Percentiles rank a stretch among this genome's conserved stretches.
Conservation (phyloP, 2,888 invertebrate genomes). For the Drosophila pseudotalamancana region DNA sequence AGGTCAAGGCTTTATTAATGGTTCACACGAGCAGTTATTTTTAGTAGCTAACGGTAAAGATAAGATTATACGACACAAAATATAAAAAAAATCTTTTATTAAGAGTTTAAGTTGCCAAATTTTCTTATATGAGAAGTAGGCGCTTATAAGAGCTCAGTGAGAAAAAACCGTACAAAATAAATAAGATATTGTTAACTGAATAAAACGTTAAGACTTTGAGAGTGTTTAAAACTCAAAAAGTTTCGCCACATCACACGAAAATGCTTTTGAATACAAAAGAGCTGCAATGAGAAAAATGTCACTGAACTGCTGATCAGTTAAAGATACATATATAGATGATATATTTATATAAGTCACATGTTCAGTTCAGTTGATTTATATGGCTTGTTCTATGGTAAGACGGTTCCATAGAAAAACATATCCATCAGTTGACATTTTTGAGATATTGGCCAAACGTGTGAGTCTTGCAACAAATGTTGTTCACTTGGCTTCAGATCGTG, state of each 20-base stretch:
- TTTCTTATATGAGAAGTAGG: too few species aligned
- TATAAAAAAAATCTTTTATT: too few species aligned
- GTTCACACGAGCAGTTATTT: neutral
- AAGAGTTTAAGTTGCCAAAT: too few species aligned
- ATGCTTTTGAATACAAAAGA: neutral
- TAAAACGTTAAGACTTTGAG: too few species aligned
- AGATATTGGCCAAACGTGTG: neutral
- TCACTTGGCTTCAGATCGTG: slow-evolving; percentile 15
- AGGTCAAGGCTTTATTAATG: neutral
- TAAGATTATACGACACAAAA: neutral
- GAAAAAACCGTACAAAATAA: too few species aligned
- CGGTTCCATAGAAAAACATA: slow-evolving; percentile 8
- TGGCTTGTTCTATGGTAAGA: neutral
- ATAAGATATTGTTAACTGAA: too few species aligned
- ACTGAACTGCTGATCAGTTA: neutral
- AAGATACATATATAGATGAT: neutral
- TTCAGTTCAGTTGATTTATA: neutral
- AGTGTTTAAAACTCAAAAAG: neutral
- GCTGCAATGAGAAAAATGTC: neutral
- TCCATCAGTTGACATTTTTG: neutral
- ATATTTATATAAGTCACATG: neutral
- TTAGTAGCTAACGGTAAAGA: neutral
- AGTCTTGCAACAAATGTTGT: slow-evolving; percentile 1
- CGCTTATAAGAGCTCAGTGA: too few species aligned
- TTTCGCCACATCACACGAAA: neutral